Evolutionary conservation across 2,797 vertebrate genomes (phyloP), one percentile per base, ranked within the genome.

Genomic region (Aratinga solstitialis): DNA sequence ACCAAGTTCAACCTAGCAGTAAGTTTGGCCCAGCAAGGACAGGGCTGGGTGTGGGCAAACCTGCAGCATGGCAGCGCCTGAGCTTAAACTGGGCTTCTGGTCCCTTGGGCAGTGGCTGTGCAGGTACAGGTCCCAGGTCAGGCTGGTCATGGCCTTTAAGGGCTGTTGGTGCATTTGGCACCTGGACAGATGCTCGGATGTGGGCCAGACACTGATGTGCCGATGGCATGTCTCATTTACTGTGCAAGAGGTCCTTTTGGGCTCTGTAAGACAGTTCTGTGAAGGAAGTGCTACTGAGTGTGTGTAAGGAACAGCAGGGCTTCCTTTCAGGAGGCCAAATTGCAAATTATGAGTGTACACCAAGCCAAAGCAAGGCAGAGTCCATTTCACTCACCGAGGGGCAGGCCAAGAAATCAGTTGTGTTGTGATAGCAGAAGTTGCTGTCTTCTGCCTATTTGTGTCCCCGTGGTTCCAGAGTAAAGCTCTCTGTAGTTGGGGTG

Each of bases 11-110:
- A 43, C 42, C 30, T 12, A 43, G 4, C 13, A 47, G 45, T 3
- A n/a, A 68, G 40, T n/a, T 27, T 21, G 34, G 22, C 6, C 9
- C 30, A 51, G 59, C 40, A 69, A 77, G n/a, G 45, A 34, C 13
- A 36, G 16, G 38, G 13, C 45, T 56, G 4, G 20, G 34, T 9
- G 4, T 13, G 2, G 29, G 29, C 0, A 0, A 71, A 53, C 18
- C 7, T 79, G 30, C 59, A 79, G 26, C 20, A 16, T 45, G 32
- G 48, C 11, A 54, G n/a, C 22, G 16, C 30, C 43, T 67, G 63
- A 75, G 24, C 68, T 72, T 43, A 48, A 42, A 12, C 17, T 0
- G 0, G 29, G 5, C 26, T 85, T 85, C 56, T 78, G 47, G 16
- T 45, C 21, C 13, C 10, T 36, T 74, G 24, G 40, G 12, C 40